Evolutionary conservation across 2,797 vertebrate genomes (phyloP).

Genomic region (Sphaeramia orbicularis): DNA sequence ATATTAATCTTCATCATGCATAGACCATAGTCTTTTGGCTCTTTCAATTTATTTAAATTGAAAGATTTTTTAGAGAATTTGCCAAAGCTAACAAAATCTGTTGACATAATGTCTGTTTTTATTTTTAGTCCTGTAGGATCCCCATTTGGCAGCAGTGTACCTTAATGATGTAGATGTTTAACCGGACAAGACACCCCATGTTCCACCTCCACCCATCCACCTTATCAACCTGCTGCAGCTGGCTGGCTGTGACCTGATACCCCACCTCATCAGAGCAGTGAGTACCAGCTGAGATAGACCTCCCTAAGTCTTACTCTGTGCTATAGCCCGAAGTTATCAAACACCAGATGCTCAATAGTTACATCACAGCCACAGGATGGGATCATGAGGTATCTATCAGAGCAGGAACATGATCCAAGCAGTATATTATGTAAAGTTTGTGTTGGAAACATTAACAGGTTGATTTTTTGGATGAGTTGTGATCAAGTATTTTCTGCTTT

Average conservation of each 20-base stretch:
- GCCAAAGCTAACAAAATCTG: background rate
- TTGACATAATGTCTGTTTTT: background rate
- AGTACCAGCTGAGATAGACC: constrained; percentile 29
- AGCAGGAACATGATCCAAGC: background rate
- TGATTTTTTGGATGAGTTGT: background rate
- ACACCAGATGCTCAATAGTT: constrained; percentile 21
- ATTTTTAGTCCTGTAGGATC: background rate
- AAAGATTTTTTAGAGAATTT: background rate
- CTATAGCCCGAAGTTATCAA: constrained; percentile 17
- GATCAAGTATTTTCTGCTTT: background rate
- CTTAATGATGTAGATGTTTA: constrained; percentile 15
- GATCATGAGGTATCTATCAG: constrained; percentile 1
- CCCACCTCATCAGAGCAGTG: constrained; percentile 9
- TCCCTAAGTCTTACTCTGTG: constrained; percentile 9
- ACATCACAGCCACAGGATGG: constrained; percentile 25
- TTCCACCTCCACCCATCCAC: constrained; percentile 69
- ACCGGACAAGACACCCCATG: background rate
- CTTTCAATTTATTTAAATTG: background rate
- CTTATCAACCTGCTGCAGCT: constrained; percentile 71
- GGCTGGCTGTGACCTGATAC: constrained; percentile 40
- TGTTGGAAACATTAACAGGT: too few relatives aligned
- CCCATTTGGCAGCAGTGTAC: background rate
- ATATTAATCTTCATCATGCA: background rate
- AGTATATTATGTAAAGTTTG: constrained; percentile 1
- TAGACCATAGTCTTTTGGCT: background rate